Evolutionary conservation across 2,888 invertebrate genomes (phyloP).

Genomic region (Hydrotaea cyrtoneurina): DNA sequence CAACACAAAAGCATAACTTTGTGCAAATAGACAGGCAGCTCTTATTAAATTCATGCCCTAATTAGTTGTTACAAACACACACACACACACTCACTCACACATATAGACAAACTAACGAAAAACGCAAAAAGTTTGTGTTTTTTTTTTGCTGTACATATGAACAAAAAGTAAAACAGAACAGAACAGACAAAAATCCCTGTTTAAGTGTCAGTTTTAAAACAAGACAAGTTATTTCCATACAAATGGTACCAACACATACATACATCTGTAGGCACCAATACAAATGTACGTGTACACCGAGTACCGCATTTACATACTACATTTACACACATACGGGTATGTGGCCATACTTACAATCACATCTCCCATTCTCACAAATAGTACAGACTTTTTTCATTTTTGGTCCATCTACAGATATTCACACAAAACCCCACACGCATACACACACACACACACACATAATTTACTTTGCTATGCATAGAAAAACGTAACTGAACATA

Average conservation of each 20-base stretch:
- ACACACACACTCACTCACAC: not conserved
- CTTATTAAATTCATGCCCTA: not conserved
- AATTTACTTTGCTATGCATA: constrained; percentile 21
- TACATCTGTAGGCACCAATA: not conserved
- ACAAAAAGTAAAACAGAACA: not conserved
- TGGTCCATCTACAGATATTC: not conserved
- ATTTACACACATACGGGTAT: not conserved
- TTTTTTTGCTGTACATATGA: not conserved
- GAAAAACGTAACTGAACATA: constrained; percentile 29
- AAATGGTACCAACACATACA: not conserved
- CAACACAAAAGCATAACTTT: not conserved
- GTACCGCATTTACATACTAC: not conserved
- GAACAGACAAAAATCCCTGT: not conserved
- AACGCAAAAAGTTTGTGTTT: not conserved
- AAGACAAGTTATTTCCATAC: constrained; percentile 21
- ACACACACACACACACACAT: not conserved
- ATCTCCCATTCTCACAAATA: not conserved
- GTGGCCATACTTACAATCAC: not conserved
- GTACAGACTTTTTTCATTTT: constrained; percentile 1
- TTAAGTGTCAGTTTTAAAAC: constrained; percentile 23
- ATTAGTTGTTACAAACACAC: not conserved
- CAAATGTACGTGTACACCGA: not conserved
- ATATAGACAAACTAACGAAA: not conserved
- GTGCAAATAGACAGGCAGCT: not conserved
- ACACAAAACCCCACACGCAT: not conserved